Evolutionary conservation across 2,113 vertebrate species (phyloP), one percentile per base, ranked within the genome.

Genomic region (Glaucomys volans): DNA sequence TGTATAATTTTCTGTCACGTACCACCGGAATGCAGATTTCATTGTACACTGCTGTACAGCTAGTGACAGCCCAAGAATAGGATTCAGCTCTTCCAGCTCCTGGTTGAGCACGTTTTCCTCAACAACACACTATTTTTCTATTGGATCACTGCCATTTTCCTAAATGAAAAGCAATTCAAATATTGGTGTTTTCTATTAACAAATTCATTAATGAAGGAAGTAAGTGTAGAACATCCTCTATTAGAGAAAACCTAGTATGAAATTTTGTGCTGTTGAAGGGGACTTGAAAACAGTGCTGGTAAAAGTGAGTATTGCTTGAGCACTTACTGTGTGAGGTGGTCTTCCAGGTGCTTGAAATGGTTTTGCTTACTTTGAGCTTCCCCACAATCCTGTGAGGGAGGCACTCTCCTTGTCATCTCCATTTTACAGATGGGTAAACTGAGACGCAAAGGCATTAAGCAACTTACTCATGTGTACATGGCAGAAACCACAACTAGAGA

Each of bases 361-460:
- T 94, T 94, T 90, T 28, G 8, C 54, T 75, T 84, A 35, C 71
- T 85, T 80, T 54, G 20, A 32, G 42, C 74, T 44, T n/a, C 74
- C 42, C 47, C 47, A 6, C 66, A 57, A 1, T 52, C 72, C 57
- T 74, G 0, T n/a, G 59, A 57, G 40, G 14, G 82, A 87, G 69
- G 57, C 18, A 13, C 72, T 84, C 0, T 20, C 17, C 13, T 77
- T 75, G 4, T n/a, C n/a, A 37, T 71, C 40, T 47, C 37, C 14
- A 5, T 77, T 71, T 74, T 90, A 35, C 42, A 35, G 47, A 30
- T 82, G 40, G n/a, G 71, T 50, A 83, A 92, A 75, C 24, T 32
- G 44, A 90, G 84, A 28, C 64, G 22, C 42, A 72, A 13, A 52
- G 57, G 57, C 64, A 30, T 87, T 9, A 24, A 17, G 47, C 89